These are phyloP conservation scores for Clarias magur DNA, from an alignment of 2,113 vertebrate genomes.

Conservation along the genomic window DNA sequence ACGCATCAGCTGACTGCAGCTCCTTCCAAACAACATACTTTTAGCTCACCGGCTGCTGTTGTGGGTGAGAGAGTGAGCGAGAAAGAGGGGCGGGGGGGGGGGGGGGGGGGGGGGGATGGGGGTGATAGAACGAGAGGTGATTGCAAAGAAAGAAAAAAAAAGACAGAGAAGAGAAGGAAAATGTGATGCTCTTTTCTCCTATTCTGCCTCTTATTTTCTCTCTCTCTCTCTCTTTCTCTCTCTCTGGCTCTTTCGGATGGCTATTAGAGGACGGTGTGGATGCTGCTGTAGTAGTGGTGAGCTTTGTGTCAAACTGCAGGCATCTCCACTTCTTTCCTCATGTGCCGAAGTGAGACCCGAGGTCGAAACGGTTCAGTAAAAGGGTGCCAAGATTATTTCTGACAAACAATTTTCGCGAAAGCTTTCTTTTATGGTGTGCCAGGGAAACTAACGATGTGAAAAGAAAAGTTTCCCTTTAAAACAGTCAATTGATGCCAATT, in stretches of 20 bases:
- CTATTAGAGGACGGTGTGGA: slow-evolving; percentile 4
- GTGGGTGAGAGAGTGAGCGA: neutral
- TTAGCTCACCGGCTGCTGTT: slow-evolving; percentile 27
- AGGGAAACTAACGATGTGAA: neutral
- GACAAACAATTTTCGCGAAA: neutral
- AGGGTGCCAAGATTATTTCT: neutral
- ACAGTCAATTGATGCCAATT: neutral
- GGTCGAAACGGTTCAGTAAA: neutral
- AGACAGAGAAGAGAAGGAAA: neutral
- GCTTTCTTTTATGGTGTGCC: neutral
- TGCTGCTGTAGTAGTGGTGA: neutral
- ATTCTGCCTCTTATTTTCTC: neutral
- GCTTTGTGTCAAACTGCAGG: neutral
- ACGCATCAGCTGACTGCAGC: slow-evolving; percentile 67
- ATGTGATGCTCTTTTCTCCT: slow-evolving; percentile 3
- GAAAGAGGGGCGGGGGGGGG: too few relatives aligned
- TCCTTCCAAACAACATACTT: slow-evolving; percentile 34
- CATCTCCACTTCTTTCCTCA: neutral
- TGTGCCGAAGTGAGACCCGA: neutral
- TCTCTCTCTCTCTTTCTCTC: neutral
- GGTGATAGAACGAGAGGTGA: slow-evolving; percentile 8
- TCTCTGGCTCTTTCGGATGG: neutral
- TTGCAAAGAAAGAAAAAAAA: slow-evolving; percentile 24
- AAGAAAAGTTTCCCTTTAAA: slow-evolving; percentile 1
- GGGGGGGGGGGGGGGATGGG: neutral